A percentile compares a stretch with the other conserved stretches of the same genome.
phyloP scores from a whole-genome alignment of 2,113 vertebrate genomes.

The Ptilorrhoa leucosticta region DNA sequence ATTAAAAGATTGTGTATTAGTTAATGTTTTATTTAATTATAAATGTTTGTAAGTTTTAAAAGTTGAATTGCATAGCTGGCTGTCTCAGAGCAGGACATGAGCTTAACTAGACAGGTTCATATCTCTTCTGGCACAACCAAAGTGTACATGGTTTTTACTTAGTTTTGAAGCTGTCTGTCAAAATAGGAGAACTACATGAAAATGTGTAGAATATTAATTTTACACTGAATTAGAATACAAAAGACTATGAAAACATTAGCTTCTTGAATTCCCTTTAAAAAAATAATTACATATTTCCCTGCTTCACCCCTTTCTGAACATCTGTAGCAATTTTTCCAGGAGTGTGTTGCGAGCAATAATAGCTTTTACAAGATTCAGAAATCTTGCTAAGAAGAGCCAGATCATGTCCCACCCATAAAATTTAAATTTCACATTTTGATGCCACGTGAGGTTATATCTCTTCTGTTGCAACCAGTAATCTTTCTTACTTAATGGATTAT shows the following conservation, averaged over 20 bases:
- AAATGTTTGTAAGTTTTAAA: not conserved
- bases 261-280: not conserved
- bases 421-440: not conserved
- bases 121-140: not conserved
- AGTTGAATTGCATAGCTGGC: not conserved
- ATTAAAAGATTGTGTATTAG: not conserved
- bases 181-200: not conserved
- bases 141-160: not conserved
- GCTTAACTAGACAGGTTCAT: not conserved
- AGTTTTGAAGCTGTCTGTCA: not conserved
- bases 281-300: not conserved
- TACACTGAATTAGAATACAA: not conserved
- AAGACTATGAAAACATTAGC: not conserved
- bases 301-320: not conserved
- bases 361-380: not conserved
- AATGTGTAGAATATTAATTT: not conserved
- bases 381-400: not conserved
- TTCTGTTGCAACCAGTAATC: not conserved
- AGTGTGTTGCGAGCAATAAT: not conserved
- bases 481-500: not conserved
- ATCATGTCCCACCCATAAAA: not conserved
- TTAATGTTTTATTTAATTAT: not conserved
- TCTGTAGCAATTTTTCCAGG: not conserved
- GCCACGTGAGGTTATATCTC: accelerated
- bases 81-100: not conserved